Evolutionary conservation across 2,797 vertebrate species (phyloP).

Genomic region (Limosa lapponica): DNA sequence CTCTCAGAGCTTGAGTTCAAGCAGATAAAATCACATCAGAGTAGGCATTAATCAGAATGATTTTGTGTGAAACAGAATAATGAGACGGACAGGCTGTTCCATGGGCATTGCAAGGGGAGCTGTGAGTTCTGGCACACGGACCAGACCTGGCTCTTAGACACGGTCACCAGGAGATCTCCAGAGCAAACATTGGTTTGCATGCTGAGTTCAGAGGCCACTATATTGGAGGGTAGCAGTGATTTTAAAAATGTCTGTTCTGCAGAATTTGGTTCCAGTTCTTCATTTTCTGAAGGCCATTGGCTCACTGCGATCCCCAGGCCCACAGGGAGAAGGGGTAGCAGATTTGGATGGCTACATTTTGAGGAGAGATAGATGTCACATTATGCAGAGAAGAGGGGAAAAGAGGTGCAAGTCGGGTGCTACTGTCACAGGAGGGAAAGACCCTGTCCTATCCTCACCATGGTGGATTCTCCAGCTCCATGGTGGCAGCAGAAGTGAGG

Average conservation of each 20-base stretch:
- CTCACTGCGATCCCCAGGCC: neutral
- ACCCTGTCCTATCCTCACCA: fast-evolving
- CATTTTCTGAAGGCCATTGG: neutral
- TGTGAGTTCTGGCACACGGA: neutral
- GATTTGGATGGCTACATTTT: fast-evolving
- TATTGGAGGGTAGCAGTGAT: neutral
- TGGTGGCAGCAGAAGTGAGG: neutral
- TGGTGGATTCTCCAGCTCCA: neutral
- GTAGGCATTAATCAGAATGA: neutral
- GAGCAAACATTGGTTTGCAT: neutral
- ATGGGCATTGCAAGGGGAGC: fast-evolving
- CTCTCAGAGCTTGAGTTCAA: neutral
- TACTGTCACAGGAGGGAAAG: neutral
- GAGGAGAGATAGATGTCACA: neutral
- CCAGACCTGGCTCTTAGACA: neutral
- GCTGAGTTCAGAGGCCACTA: neutral
- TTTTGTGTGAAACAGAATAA: neutral
- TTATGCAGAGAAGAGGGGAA: neutral
- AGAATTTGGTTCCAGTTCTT: neutral
- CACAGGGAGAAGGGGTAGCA: neutral
- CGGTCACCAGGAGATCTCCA: neutral
- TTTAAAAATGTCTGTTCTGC: neutral
- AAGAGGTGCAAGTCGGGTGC: neutral
- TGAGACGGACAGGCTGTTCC: neutral
- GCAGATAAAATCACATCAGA: neutral